A percentile compares a stretch with the other conserved stretches of the same genome.
Evolutionary conservation across 1,140 invertebrate species (phyloP).

Genomic region (Diuraphis noxia): DNA sequence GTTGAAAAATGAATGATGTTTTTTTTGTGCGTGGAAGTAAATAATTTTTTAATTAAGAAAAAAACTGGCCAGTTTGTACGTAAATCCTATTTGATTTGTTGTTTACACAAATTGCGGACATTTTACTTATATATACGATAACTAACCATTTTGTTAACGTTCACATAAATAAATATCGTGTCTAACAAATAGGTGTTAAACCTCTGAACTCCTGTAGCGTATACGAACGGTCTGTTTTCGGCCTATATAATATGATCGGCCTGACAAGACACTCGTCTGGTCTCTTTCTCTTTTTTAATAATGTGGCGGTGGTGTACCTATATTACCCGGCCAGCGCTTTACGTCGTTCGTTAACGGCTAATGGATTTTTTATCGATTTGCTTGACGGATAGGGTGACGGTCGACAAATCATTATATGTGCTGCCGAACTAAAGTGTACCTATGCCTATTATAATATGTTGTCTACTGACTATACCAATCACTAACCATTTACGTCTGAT

Average conservation of each 20-base stretch:
- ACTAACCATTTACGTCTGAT: neutral
- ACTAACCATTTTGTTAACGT: too few relatives aligned
- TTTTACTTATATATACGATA: neutral
- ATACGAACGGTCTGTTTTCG: neutral
- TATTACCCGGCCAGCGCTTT: neutral
- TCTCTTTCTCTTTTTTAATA: neutral
- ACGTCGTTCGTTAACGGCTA: neutral
- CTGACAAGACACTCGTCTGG: neutral
- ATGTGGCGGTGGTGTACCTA: neutral
- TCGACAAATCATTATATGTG: neutral
- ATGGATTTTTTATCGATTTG: neutral
- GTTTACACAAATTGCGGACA: neutral
- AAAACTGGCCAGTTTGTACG: neutral
- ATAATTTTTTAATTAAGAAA: neutral
- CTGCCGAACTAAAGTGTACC: neutral
- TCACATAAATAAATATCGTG: neutral
- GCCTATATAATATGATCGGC: neutral
- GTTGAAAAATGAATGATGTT: too few relatives aligned
- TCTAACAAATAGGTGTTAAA: neutral
- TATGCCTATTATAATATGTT: neutral
- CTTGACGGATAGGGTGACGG: neutral
- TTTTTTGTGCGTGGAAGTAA: neutral
- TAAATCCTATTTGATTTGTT: neutral
- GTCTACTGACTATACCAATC: neutral
- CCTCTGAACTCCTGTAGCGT: neutral